phyloP scores from a whole-genome alignment of 2,888 invertebrate species.

The Petrophora chlorosata region DNA sequence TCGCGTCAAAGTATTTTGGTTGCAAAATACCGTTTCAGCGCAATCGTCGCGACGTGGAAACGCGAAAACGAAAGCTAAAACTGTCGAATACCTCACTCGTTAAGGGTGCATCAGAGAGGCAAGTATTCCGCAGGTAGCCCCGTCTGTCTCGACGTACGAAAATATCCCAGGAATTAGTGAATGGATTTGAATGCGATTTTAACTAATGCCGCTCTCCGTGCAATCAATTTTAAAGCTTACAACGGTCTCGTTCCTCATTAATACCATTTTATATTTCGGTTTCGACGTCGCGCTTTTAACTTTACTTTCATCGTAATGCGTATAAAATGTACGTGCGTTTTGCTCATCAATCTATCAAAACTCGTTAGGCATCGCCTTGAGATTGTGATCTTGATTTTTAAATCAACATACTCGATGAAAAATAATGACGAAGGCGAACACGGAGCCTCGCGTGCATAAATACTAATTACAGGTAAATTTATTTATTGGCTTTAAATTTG shows the following conservation, averaged over 20 bases:
- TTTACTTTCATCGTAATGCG: neutral
- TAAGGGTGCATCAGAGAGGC: conserved; percentile 27
- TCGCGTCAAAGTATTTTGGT: conserved; percentile 63
- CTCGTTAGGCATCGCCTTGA: conserved; percentile 16
- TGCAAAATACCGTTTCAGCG: conserved; percentile 62
- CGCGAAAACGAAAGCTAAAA: conserved; percentile 37
- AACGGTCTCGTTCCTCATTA: neutral
- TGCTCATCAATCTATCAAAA: conserved; percentile 16
- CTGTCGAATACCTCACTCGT: conserved; percentile 30
- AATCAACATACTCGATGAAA: conserved; percentile 30
- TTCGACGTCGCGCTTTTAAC: neutral
- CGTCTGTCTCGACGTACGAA: conserved; percentile 27
- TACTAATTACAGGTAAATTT: conserved; percentile 30
- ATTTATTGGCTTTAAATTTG: conserved; percentile 30
- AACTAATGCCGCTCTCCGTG: conserved; percentile 32
- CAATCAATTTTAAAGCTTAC: conserved; percentile 19
- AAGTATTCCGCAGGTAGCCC: conserved; percentile 31
- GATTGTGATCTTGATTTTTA: conserved; percentile 33
- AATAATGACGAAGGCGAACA: conserved; percentile 25
- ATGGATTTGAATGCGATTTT: conserved; percentile 36
- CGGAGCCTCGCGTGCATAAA: conserved; percentile 17
- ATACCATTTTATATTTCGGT: neutral
- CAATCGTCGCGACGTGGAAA: conserved; percentile 42
- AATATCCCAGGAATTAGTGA: conserved; percentile 39
- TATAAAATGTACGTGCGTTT: neutral